These are phyloP conservation scores for Passer domesticus DNA, from an alignment of 2,113 vertebrate genomes.

Conservation along the genomic window DNA sequence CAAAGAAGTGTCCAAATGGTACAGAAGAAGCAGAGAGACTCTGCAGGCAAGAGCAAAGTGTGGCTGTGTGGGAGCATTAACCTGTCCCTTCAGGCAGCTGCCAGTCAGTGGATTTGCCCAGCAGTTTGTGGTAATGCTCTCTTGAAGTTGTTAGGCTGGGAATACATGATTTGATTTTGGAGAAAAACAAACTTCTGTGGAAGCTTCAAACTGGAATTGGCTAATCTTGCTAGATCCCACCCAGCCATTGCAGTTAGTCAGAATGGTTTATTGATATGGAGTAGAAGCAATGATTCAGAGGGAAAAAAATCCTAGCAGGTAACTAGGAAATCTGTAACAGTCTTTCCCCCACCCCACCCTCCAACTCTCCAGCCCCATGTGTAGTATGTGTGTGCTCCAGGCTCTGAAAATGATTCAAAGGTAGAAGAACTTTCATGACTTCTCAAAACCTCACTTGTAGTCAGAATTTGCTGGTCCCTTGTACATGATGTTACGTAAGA, in stretches of 20 bases:
- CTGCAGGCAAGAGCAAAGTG: neutral
- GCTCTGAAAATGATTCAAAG: neutral
- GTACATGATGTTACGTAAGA: neutral
- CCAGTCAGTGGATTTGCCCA: neutral
- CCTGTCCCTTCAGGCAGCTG: neutral
- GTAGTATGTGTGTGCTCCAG: neutral
- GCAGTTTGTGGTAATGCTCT: neutral
- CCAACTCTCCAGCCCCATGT: neutral
- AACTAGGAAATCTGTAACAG: neutral
- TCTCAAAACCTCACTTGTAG: neutral
- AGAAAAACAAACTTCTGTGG: neutral
- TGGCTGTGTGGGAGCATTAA: neutral
- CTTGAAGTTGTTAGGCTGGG: neutral
- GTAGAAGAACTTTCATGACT: neutral
- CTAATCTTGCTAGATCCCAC: neutral
- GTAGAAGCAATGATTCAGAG: neutral
- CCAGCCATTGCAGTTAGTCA: neutral
- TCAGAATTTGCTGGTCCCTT: neutral
- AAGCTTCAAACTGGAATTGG: neutral
- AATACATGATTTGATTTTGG: neutral
- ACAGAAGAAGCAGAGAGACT: neutral
- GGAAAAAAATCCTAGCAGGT: neutral
- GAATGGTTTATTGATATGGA: neutral
- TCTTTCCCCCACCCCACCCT: fast-evolving
- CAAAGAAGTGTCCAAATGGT: neutral